Conservation (phyloP, 2,797 vertebrate genomes). For the Hypotaenidia philippensis region DNA sequence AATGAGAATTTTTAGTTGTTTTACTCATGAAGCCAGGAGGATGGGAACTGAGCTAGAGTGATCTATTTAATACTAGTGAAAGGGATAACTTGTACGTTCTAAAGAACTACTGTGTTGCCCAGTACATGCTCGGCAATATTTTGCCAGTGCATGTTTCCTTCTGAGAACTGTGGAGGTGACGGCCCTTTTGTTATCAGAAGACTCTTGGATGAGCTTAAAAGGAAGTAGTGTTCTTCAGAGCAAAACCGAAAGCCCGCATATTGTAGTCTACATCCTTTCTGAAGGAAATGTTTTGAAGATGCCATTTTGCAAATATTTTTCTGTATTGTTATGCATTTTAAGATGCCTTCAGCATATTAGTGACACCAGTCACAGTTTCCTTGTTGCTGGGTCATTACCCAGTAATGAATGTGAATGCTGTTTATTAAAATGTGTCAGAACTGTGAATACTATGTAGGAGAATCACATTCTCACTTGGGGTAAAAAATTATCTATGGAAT, state of each 20-base stretch:
- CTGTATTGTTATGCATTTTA: not conserved
- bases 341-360: not conserved
- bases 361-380: not conserved
- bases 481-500: not conserved
- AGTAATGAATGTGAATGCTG: not conserved
- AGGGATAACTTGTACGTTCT: not conserved
- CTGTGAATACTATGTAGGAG: not conserved
- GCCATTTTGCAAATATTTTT: not conserved
- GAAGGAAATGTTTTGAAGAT: not conserved
- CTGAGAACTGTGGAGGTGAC: not conserved
- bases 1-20: not conserved
- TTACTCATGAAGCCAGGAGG: not conserved
- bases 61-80: not conserved
- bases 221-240: not conserved
- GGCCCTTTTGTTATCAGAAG: not conserved
- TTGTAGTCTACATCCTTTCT: not conserved
- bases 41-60: not conserved
- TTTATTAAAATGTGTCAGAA: not conserved
- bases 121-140: not conserved
- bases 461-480: not conserved
- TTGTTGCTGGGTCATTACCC: not conserved
- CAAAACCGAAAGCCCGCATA: not conserved
- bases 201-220: not conserved
- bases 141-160: not conserved
- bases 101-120: not conserved